phyloP scores from a whole-genome alignment of 35 echinoderm and acorn worm species.

The Strongylocentrotus purpuratus region DNA sequence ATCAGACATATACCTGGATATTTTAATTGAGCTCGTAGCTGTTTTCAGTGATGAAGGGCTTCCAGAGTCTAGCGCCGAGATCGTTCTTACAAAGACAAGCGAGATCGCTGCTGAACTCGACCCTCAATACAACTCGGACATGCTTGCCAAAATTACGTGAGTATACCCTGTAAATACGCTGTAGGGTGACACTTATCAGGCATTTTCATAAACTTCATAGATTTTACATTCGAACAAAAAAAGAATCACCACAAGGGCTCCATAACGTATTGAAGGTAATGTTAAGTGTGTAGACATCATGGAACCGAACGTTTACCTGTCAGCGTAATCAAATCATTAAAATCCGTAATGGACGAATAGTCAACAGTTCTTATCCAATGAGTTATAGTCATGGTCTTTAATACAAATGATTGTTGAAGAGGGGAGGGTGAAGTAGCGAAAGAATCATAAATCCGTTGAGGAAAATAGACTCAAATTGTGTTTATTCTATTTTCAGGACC shows the following conservation, averaged over 20 bases:
- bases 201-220: too few species aligned
- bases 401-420: too few species aligned
- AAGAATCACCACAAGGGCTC: too few species aligned
- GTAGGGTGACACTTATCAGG: background rate
- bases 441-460: background rate
- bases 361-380: too few species aligned
- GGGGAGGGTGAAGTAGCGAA: background rate
- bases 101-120: conserved; percentile 48
- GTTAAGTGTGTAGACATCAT: too few species aligned
- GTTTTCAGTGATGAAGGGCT: conserved; percentile 52
- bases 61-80: conserved; percentile 35
- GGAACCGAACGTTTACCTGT: too few species aligned
- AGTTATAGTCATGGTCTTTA: too few species aligned
- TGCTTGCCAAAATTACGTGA: conserved; percentile 63
- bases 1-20: conserved; percentile 49
- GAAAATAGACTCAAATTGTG: background rate
- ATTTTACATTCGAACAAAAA: too few species aligned
- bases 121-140: conserved; percentile 32
- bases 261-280: too few species aligned
- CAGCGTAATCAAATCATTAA: too few species aligned
- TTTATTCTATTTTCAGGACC: background rate
- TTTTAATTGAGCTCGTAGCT: background rate
- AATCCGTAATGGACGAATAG: too few species aligned
- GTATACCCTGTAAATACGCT: conserved; percentile 33
- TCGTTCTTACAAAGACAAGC: conserved; percentile 44